phyloP scores from a whole-genome alignment of 2,888 invertebrate genomes.

The Cheilosia pagana region DNA sequence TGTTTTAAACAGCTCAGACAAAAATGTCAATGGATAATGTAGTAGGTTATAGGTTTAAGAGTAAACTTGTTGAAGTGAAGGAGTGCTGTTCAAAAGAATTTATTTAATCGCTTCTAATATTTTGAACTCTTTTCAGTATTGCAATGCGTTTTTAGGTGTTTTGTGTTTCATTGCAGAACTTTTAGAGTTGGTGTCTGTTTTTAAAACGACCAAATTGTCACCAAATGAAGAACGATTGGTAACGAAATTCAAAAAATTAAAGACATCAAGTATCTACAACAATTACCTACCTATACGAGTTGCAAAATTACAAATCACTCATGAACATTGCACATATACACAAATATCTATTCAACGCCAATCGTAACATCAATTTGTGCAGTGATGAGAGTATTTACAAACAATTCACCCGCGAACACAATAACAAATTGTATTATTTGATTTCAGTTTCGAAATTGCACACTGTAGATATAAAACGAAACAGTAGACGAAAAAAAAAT shows the following conservation, averaged over 20 bases:
- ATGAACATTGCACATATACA: not conserved
- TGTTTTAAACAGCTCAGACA: too few species aligned
- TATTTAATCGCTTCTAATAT: too few species aligned
- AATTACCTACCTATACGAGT: not conserved
- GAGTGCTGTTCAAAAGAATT: too few species aligned
- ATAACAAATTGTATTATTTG: slow-evolving; percentile 23
- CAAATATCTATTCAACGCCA: not conserved
- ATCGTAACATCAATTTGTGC: not conserved
- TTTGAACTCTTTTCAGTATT: too few species aligned
- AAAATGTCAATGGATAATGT: too few species aligned
- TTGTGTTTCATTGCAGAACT: too few species aligned
- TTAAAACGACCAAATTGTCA: too few species aligned
- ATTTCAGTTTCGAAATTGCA: slow-evolving; percentile 16
- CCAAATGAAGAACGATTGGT: too few species aligned
- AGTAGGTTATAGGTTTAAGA: too few species aligned
- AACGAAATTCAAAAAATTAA: not conserved
- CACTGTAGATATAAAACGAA: slow-evolving; percentile 8
- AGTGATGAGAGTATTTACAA: slow-evolving; percentile 11
- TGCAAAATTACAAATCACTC: slow-evolving; percentile 24
- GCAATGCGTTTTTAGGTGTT: too few species aligned
- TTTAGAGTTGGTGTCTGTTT: too few species aligned
- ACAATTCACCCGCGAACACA: slow-evolving; percentile 6
- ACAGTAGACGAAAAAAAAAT: slow-evolving; percentile 10
- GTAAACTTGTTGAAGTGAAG: too few species aligned
- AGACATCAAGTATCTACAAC: not conserved